These are phyloP conservation scores for Charina bottae DNA, from an alignment of 2,113 vertebrate species.

Conservation along the genomic window DNA sequence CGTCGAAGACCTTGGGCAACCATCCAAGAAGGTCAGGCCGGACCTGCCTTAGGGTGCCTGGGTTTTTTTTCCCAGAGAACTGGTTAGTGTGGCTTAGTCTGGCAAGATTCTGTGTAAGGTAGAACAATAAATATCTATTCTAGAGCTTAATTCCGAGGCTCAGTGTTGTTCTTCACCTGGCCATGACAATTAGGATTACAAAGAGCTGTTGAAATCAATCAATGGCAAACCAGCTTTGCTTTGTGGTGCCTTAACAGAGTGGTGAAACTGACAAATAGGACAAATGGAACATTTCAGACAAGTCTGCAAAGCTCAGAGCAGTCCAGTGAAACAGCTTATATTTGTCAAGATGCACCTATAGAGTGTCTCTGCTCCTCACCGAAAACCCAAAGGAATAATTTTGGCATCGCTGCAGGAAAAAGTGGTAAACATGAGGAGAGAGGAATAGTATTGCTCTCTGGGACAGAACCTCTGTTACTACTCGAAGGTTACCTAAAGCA, in stretches of 20 bases:
- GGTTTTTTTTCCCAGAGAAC: too few species aligned
- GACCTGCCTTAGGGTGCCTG: too few species aligned
- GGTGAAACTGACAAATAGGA: constrained; percentile 4
- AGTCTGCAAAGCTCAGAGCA: not conserved
- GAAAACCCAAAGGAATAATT: not conserved
- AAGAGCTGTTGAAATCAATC: constrained; percentile 16
- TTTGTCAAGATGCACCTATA: not conserved
- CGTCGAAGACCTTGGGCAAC: too few species aligned
- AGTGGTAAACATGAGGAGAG: not conserved
- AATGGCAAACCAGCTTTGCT: not conserved
- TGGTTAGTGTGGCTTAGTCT: too few species aligned
- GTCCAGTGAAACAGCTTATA: not conserved
- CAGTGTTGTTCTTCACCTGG: too few species aligned
- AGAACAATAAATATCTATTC: too few species aligned
- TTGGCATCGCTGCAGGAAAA: not conserved
- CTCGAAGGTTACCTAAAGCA: not conserved
- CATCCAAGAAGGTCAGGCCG: too few species aligned
- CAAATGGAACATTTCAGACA: not conserved
- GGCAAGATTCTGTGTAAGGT: too few species aligned
- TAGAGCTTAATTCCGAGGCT: too few species aligned
- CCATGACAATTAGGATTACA: too few species aligned
- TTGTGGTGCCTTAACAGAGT: not conserved
- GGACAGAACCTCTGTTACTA: not conserved
- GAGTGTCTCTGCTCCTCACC: not conserved
- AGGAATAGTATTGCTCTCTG: not conserved